phyloP scores from a whole-genome alignment of 1,140 invertebrate species.

The Drosophila sturtevanti region DNA sequence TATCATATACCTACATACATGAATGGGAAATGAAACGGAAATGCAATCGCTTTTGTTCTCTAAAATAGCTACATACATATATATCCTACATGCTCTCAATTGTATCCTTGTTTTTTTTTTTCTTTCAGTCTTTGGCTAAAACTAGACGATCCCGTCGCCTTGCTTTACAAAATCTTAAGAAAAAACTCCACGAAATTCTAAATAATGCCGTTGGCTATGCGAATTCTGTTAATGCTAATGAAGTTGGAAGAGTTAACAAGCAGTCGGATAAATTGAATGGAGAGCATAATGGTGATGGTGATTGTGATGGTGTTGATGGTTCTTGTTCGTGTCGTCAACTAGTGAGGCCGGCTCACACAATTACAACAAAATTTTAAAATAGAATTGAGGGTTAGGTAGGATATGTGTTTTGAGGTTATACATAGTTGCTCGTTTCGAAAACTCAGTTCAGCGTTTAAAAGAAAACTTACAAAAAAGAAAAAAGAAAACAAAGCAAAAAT shows the following conservation, averaged over 20 bases:
- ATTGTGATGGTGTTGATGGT: background rate
- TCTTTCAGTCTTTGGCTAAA: background rate
- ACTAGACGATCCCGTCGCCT: background rate
- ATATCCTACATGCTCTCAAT: no score
- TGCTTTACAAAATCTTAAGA: background rate
- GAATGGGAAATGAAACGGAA: no score
- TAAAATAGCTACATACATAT: no score
- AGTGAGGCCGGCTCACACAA: background rate
- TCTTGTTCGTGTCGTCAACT: background rate
- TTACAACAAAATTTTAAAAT: constrained; percentile 2
- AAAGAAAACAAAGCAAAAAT: background rate
- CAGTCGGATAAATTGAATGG: no score
- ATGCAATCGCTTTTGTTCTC: no score
- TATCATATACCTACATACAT: no score
- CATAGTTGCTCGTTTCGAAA: no score
- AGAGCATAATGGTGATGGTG: no score
- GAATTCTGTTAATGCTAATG: no score
- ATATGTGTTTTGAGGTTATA: background rate
- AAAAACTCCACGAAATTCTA: background rate
- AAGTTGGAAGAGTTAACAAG: no score
- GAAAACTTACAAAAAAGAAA: background rate
- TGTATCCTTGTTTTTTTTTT: background rate
- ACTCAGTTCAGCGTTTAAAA: background rate
- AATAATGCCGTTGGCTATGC: background rate
- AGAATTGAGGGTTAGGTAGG: background rate